Conservation (phyloP, 2,888 invertebrate genomes). For the Ommatoiulus sabulosus region DNA sequence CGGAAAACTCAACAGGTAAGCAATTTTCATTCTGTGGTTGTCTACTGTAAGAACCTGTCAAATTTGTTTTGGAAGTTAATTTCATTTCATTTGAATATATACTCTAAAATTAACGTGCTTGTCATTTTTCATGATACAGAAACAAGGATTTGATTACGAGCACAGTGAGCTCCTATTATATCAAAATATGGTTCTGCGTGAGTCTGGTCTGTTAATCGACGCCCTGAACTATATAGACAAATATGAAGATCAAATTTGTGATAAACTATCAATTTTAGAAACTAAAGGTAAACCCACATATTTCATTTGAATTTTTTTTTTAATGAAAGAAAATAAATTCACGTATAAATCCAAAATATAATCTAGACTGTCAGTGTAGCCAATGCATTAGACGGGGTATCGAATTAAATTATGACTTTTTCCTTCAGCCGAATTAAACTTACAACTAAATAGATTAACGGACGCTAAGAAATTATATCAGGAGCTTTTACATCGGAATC, state of each 20-base stretch:
- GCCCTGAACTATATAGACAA: slow-evolving; percentile 90
- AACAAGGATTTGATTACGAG: slow-evolving; percentile 85
- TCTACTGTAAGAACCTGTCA: background rate
- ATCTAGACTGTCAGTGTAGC: too few relatives aligned
- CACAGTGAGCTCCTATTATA: slow-evolving; percentile 97
- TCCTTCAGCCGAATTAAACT: slow-evolving; percentile 68
- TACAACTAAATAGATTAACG: slow-evolving; percentile 71
- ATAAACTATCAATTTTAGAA: slow-evolving; percentile 93
- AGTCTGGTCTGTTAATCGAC: slow-evolving; percentile 87
- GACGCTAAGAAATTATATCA: slow-evolving; percentile 87
- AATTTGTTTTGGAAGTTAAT: background rate
- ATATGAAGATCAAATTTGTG: slow-evolving; percentile 91
- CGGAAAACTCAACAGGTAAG: slow-evolving; percentile 83
- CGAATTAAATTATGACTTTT: background rate
- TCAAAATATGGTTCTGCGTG: slow-evolving; percentile 96
- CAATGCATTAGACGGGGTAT: too few relatives aligned
- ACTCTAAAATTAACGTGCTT: background rate
- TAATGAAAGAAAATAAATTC: too few relatives aligned
- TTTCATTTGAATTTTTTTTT: slow-evolving; percentile 18
- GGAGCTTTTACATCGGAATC: slow-evolving; percentile 90
- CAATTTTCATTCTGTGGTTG: background rate
- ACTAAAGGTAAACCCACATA: slow-evolving; percentile 80
- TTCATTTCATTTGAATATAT: background rate
- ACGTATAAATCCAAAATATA: too few relatives aligned
- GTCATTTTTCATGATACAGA: slow-evolving; percentile 65